Base-by-base conservation (phyloP, 2,888 invertebrate species). In the Synergus itoensis region DNA sequence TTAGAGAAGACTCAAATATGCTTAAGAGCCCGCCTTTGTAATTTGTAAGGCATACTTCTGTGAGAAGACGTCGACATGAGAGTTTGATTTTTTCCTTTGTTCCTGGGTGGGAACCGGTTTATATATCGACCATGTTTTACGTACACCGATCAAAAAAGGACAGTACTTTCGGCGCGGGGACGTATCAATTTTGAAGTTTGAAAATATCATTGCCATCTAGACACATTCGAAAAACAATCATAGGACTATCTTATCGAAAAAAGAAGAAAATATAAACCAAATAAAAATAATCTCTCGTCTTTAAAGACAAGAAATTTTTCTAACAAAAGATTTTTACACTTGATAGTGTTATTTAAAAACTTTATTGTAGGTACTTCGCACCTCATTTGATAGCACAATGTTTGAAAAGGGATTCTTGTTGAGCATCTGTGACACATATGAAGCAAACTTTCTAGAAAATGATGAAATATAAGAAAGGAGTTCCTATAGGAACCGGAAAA, bases 61-160 rank as follows among this genome's bases (percentile, higher is more conserved):
- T 69, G n/a, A 69, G 57, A 73, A 81, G 77, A 41, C 48, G 81
- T 78, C 63, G 77, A 65, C 78, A 80, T 80, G 18, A 82, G 67
- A 85, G 80, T 69, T 80, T 80, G 79, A 81, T 83, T 75, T 82
- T 81, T 81, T 79, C 43, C 77, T 67, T 77, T 78, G 43, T 69
- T 78, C 73, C 77, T 79, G 80, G 81, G 79, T 79, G 80, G 80
- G 80, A 88, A 88, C 88, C 87, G 88, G 88, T 88, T 88, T 79
- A 79, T 77, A 69, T 69, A 82, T 85, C 80, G 81, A 76, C 79
- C 82, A 77, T 82, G 82, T 86, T 84, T 69, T 88, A 84, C 83
- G 81, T 84, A 79, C 82, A 78, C 79, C 79, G 80, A 78, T 79
- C 21, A 69, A 76, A 84, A 84, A 83, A 85, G 80, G 80, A 81